Conservation (phyloP, 2,113 vertebrate genomes). For the Protomyctophum bolini region DNA sequence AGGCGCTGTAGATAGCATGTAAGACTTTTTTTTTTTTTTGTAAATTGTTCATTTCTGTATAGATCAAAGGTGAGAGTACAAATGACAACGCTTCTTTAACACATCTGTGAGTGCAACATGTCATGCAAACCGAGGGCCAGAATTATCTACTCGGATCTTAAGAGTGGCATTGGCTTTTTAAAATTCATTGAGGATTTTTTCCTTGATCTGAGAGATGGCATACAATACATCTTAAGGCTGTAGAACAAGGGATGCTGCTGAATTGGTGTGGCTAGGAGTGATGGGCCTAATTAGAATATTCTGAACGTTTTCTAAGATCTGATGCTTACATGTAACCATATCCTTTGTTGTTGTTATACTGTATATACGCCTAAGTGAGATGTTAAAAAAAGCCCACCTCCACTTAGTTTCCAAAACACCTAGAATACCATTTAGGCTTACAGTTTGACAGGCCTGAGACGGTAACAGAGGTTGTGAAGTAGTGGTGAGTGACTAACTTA, state of each 20-base stretch:
- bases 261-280: conserved; percentile 19
- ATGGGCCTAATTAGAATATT: conserved; percentile 28
- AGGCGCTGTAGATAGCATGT: conserved; percentile 80
- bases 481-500: neutral
- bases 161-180: conserved; percentile 26
- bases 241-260: conserved; percentile 37
- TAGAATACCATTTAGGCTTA: neutral
- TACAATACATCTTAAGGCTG: conserved; percentile 36
- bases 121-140: conserved; percentile 55
- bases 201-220: conserved; percentile 6
- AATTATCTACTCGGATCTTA: conserved; percentile 19
- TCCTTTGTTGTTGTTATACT: neutral
- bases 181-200: conserved; percentile 25
- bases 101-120: conserved; percentile 53
- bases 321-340: neutral
- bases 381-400: neutral
- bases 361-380: neutral
- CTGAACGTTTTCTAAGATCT: neutral
- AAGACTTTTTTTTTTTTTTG: conserved; percentile 69
- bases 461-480: neutral
- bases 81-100: conserved; percentile 60
- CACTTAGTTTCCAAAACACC: conserved; percentile 9
- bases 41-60: conserved; percentile 78
- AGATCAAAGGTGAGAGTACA: conserved; percentile 71
- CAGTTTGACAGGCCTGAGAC: neutral